A percentile compares a stretch with the other conserved stretches of the same genome.
Conservation (phyloP, 2,113 vertebrate genomes). For the Clarias macrocephalus region DNA sequence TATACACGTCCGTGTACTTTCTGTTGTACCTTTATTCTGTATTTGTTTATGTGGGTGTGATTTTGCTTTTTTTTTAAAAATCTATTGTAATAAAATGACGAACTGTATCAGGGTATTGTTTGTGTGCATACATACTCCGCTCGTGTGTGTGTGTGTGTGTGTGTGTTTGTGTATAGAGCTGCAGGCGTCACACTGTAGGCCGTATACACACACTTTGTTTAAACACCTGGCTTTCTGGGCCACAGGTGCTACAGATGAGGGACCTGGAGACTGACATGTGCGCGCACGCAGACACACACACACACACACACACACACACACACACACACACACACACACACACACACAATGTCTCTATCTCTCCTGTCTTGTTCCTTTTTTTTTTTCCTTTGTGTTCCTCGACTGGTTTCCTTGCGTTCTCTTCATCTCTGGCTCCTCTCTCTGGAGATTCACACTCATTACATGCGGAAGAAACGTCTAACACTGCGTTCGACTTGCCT, state of each 20-base stretch:
- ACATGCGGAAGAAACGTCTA: not conserved
- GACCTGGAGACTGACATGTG: conserved; percentile 2
- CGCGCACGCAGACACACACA: not conserved
- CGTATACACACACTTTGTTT: conserved; percentile 67
- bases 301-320: not conserved
- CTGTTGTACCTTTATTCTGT: not conserved
- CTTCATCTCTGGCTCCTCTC: conserved; percentile 27
- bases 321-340: not conserved
- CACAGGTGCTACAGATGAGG: conserved; percentile 46
- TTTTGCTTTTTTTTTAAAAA: not conserved
- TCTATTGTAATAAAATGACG: not conserved
- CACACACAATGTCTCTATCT: not conserved
- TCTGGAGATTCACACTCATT: conserved; percentile 40
- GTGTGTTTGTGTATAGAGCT: conserved; percentile 4
- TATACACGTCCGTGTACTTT: not conserved
- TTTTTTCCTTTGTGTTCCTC: not conserved
- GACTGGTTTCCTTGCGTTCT: conserved; percentile 24
- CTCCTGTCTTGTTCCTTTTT: not conserved
- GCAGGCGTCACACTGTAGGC: conserved; percentile 59
- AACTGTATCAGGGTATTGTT: not conserved
- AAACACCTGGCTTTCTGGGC: conserved; percentile 73
- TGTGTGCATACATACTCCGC: not conserved
- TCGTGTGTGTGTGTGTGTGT: not conserved
- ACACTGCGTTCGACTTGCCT: not conserved
- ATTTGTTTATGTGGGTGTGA: not conserved